phyloP scores from a whole-genome alignment of 2,888 invertebrate genomes.

The Xestoiulus laeticollis region DNA sequence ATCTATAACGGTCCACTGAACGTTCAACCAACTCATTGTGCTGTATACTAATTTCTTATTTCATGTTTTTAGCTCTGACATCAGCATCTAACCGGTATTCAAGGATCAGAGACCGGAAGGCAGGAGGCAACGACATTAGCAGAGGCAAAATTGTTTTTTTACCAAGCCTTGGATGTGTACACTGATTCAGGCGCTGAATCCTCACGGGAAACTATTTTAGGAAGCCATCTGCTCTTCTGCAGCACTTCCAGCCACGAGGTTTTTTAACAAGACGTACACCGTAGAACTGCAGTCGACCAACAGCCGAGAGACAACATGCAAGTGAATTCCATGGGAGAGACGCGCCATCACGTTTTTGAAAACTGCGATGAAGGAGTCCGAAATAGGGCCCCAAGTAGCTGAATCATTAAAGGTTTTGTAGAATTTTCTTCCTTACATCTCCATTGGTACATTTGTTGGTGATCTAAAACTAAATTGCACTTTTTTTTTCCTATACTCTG shows the following conservation, averaged over 20 bases:
- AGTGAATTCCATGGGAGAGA: neutral
- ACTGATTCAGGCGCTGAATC: neutral
- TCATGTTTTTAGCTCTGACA: neutral
- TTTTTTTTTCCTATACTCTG: too few relatives aligned
- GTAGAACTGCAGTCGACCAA: neutral
- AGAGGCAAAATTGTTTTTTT: neutral
- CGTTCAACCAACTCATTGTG: too few relatives aligned
- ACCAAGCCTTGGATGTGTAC: neutral
- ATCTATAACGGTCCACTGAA: too few relatives aligned
- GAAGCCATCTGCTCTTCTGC: neutral
- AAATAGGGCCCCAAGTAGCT: neutral
- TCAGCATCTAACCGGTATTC: neutral
- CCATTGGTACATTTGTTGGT: too few relatives aligned
- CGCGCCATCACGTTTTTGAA: neutral
- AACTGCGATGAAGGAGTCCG: neutral
- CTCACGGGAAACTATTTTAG: neutral
- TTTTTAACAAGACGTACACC: neutral
- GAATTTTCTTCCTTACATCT: too few relatives aligned
- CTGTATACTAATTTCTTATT: neutral
- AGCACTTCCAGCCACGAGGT: neutral
- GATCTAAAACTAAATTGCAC: too few relatives aligned
- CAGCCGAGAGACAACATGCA: neutral
- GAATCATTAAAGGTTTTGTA: neutral
- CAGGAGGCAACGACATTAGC: neutral
- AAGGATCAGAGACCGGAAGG: neutral